Evolutionary conservation across 2,797 vertebrate species (phyloP).

Genomic region (Hyperoplus immaculatus): DNA sequence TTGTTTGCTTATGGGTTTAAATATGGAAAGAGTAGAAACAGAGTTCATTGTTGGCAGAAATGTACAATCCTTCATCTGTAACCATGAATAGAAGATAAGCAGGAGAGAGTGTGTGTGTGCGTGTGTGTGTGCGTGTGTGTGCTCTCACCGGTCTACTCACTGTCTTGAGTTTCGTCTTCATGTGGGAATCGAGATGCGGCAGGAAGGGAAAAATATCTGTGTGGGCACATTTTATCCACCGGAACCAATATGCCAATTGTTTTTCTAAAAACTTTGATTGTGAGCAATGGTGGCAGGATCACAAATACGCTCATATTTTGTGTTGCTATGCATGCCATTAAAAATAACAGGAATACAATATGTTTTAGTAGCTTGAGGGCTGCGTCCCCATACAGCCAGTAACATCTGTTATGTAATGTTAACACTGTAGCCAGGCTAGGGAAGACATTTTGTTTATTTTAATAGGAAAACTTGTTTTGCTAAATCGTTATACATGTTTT

Average conservation of each 20-base stretch:
- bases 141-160: conserved; percentile 27
- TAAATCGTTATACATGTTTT: conserved; percentile 25
- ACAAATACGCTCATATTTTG: conserved; percentile 45
- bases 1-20: neutral
- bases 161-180: conserved; percentile 20
- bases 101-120: conserved; percentile 2
- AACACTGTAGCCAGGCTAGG: conserved; percentile 18
- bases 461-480: conserved; percentile 1
- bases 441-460: conserved; percentile 20
- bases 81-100: neutral
- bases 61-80: conserved; percentile 23
- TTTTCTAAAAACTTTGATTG: conserved; percentile 56
- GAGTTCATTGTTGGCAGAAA: neutral
- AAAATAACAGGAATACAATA: conserved; percentile 5
- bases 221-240: conserved; percentile 41
- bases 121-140: conserved; percentile 3
- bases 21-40: conserved; percentile 4
- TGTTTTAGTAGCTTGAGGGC: conserved; percentile 27
- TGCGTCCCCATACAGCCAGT: conserved; percentile 21
- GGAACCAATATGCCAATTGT: conserved; percentile 27
- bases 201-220: conserved; percentile 10
- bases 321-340: conserved; percentile 26
- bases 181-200: conserved; percentile 36
- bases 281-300: conserved; percentile 46
- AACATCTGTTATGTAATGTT: conserved; percentile 19